A percentile compares a stretch with the other conserved stretches of the same genome.
Conservation (phyloP, 1,140 invertebrate species). For the Stegodyphus mimosarum region DNA sequence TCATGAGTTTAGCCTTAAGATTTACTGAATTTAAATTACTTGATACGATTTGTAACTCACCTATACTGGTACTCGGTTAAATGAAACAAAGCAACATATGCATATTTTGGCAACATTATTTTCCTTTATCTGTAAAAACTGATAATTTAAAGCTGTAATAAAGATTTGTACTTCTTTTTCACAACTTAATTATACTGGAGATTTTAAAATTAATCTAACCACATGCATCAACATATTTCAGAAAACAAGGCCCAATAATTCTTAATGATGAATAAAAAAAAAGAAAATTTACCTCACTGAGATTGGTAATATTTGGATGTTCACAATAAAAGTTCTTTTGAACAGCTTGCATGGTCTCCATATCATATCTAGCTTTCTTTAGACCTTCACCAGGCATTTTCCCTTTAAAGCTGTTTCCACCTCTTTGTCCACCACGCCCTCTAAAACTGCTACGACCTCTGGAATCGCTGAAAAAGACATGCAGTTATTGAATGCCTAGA, state of each 20-base stretch:
- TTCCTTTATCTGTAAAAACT: too few relatives aligned
- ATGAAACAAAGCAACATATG: too few relatives aligned
- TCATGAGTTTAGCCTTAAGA: too few relatives aligned
- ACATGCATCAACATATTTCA: not conserved
- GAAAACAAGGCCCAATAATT: not conserved
- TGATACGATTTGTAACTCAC: too few relatives aligned
- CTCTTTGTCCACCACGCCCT: conserved; percentile 65
- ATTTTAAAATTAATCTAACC: not conserved
- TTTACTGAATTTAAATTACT: too few relatives aligned
- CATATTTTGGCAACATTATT: too few relatives aligned
- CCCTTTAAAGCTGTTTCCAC: conserved; percentile 64
- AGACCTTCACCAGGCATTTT: conserved; percentile 78
- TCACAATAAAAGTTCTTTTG: conserved; percentile 92
- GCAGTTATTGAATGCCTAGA: too few relatives aligned
- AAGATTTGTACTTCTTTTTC: too few relatives aligned
- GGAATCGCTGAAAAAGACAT: not conserved
- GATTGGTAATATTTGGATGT: conserved; percentile 68
- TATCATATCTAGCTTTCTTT: conserved; percentile 86
- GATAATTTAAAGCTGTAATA: too few relatives aligned
- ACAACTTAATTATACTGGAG: not conserved
- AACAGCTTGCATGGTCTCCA: conserved; percentile 82
- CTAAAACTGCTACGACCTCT: conserved; percentile 31
- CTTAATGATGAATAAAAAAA: not conserved
- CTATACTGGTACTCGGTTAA: too few relatives aligned
- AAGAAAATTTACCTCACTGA: conserved; percentile 9